Evolutionary conservation across 2,113 vertebrate genomes (phyloP).

Genomic region (Odontesthes bonariensis): DNA sequence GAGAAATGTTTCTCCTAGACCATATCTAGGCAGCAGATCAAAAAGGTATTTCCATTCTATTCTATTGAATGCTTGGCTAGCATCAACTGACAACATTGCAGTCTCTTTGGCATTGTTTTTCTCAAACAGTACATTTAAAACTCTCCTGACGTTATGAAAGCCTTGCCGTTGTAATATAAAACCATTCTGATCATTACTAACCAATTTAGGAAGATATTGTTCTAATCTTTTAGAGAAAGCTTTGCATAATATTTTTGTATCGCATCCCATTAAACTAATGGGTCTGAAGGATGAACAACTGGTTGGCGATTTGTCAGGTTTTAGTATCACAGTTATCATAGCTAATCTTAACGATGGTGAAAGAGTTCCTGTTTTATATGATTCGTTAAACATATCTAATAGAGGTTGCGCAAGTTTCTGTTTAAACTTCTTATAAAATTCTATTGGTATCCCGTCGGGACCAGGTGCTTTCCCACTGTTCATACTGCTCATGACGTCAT

Average conservation of each 20-base stretch:
- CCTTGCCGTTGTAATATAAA: not conserved
- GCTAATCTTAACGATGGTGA: not conserved
- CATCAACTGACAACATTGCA: not conserved
- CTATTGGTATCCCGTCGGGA: too few species aligned
- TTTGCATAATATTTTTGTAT: too few species aligned
- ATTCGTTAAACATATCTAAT: too few species aligned
- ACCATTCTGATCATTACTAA: not conserved
- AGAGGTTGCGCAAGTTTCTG: too few species aligned
- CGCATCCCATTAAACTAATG: too few species aligned
- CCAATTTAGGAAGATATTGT: too few species aligned
- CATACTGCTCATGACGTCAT: too few species aligned
- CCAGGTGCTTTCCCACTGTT: too few species aligned
- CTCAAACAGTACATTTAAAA: not conserved
- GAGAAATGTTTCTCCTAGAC: not conserved
- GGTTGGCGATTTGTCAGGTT: not conserved
- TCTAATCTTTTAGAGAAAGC: too few species aligned
- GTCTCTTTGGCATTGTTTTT: not conserved
- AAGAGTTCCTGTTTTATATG: too few species aligned
- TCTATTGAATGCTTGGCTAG: not conserved
- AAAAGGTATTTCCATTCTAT: not conserved
- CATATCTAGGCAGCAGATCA: not conserved
- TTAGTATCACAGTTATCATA: not conserved
- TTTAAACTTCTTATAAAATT: too few species aligned
- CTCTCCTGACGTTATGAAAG: not conserved
- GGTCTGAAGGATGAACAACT: not conserved